Conservation (phyloP, 1,140 invertebrate species). For the Arion vulgaris region DNA sequence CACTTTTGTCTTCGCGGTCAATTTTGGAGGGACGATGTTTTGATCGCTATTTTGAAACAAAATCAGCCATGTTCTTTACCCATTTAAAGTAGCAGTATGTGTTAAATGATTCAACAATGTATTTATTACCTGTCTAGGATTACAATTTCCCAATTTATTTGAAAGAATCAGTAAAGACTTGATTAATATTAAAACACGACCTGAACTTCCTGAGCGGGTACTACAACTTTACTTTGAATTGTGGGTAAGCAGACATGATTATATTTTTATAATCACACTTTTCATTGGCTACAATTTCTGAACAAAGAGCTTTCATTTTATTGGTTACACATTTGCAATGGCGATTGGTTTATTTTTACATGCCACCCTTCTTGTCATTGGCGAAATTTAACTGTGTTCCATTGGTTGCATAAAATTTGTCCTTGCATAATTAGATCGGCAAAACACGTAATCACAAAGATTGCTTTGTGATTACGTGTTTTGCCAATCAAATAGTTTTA, state of each 20-base stretch:
- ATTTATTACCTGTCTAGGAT: neutral
- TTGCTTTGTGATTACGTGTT: too few species aligned
- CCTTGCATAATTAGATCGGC: slow-evolving; percentile 1
- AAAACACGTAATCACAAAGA: too few species aligned
- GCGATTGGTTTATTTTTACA: neutral
- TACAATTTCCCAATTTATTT: neutral
- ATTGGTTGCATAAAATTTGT: neutral
- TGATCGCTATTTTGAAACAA: neutral
- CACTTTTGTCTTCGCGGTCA: neutral
- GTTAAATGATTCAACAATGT: too few species aligned
- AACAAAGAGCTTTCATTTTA: slow-evolving; percentile 8
- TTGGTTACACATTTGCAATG: neutral
- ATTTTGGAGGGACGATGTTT: neutral
- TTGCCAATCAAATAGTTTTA: too few species aligned
- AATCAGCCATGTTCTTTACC: neutral
- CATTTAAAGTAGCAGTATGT: neutral
- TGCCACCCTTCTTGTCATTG: neutral
- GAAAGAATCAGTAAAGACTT: neutral
- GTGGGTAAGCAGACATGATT: slow-evolving; percentile 26
- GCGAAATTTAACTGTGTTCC: neutral
- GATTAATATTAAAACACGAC: neutral
- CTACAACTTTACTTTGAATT: neutral
- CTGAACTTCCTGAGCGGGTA: neutral
- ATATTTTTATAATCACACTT: slow-evolving; percentile 7
- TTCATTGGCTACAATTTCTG: neutral